Percentiles rank a stretch among this genome's conserved stretches.
Evolutionary conservation across 2,797 vertebrate species (phyloP).

Genomic region (Danio choprae): DNA sequence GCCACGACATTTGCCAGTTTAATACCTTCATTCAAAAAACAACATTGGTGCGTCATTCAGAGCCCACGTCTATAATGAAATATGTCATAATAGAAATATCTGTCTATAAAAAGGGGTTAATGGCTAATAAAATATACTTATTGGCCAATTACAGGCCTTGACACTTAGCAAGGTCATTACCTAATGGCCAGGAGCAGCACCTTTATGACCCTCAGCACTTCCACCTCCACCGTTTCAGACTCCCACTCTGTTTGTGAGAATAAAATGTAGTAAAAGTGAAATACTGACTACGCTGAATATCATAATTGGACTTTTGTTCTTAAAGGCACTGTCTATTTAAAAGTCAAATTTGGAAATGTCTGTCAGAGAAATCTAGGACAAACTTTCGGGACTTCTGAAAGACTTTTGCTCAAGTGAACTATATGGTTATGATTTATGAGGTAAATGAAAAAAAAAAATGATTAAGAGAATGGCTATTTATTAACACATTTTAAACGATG

Average conservation of each 20-base stretch:
- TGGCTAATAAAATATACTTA: constrained; percentile 80
- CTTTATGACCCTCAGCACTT: constrained; percentile 76
- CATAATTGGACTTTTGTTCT: constrained; percentile 72
- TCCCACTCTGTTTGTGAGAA: constrained; percentile 78
- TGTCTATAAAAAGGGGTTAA: constrained; percentile 80
- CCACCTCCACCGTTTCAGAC: constrained; percentile 66
- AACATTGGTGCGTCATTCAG: constrained; percentile 77
- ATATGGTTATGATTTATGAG: constrained; percentile 29
- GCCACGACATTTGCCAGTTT: constrained; percentile 60
- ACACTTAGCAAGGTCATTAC: constrained; percentile 82
- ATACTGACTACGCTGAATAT: constrained; percentile 71
- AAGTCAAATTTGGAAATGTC: constrained; percentile 55
- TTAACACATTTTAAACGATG: not conserved
- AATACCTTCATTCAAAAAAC: constrained; percentile 79
- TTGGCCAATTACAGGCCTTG: constrained; percentile 80
- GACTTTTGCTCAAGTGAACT: constrained; percentile 55
- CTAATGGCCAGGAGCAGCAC: constrained; percentile 70
- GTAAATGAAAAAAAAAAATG: constrained; percentile 19
- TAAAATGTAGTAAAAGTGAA: constrained; percentile 78
- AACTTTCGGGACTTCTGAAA: constrained; percentile 69
- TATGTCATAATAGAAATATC: constrained; percentile 79
- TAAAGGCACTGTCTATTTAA: constrained; percentile 66
- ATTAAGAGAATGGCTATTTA: constrained; percentile 1
- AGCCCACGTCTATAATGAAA: constrained; percentile 73
- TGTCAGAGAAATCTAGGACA: constrained; percentile 62